Evolutionary conservation across 2,888 invertebrate genomes (phyloP), one percentile per base, ranked within the genome.

Genomic region (Torymus aiolomorphi): DNA sequence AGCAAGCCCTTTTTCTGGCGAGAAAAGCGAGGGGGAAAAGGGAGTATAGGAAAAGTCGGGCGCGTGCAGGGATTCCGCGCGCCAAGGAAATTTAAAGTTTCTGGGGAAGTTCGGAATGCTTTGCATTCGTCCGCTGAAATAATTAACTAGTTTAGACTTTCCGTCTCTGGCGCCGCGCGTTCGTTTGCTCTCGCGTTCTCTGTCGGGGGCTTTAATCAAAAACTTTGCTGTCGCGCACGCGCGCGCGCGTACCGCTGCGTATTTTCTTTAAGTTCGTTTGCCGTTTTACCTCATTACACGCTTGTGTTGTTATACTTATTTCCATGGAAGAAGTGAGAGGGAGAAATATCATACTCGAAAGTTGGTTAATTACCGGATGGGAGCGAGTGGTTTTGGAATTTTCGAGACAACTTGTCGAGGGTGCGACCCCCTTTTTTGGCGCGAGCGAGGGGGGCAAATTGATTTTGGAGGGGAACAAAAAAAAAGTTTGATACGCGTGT

Each of bases 71-170:
- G 31, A 31, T 24, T 31, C 57, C 16, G 20, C 61, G 18, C 20
- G 31, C 31, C 16, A 51, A 73, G 72, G 73, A 78, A 72, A 78
- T 78, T 78, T 73, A 76, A 78, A 81, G 78, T 81, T 81, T 56
- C 18, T 49, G 49, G 65, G 11, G 20, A 78, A 79, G 69, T 79
- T 79, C 49, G 69, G 56, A 76, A 76, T 76, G 81, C 70, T 74
- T 72, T 69, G 73, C 70, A 76, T 81, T 81, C 79, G 76, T 81
- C 78, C 42, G 61, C 49, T 79, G 76, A 81, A 81, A 81, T 81
- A 81, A 81, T 76, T 81, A 81, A 81, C 79, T 79, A 78, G 72
- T 73, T 81, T 76, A 73, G 76, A 73, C 71, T 73, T 65, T 54
- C 42, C 54, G 62, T 65, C 70, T 73, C 62, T 71, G 24, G 56